phyloP scores from a whole-genome alignment of 1,140 invertebrate genomes.

The Caenorhabditis remanei region DNA sequence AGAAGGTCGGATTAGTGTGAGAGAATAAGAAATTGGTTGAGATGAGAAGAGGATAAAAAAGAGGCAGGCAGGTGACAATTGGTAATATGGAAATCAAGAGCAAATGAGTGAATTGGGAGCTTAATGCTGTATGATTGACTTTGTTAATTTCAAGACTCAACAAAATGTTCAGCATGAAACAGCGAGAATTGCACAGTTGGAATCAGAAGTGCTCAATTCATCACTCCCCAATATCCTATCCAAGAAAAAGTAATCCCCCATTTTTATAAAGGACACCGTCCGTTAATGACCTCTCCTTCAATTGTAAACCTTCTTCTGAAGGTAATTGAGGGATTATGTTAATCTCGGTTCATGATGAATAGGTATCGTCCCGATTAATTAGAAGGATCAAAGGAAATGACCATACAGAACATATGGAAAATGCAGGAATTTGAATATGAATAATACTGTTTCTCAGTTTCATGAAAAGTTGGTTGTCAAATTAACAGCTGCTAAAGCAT shows the following conservation, averaged over 20 bases:
- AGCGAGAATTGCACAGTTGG: too few species aligned
- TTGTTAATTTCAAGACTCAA: too few species aligned
- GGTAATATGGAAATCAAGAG: background rate
- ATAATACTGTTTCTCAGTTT: background rate
- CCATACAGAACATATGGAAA: too few species aligned
- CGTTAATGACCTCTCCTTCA: background rate
- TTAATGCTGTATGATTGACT: too few species aligned
- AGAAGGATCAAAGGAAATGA: background rate
- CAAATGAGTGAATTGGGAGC: background rate
- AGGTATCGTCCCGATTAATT: background rate
- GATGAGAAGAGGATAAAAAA: background rate
- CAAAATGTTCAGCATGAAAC: too few species aligned
- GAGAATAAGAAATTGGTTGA: background rate
- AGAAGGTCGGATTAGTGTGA: background rate
- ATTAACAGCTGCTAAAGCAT: too few species aligned
- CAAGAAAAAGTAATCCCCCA: background rate
- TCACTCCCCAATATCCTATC: too few species aligned
- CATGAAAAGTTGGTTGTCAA: too few species aligned
- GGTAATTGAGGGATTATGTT: slow-evolving; percentile 12
- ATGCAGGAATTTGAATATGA: background rate
- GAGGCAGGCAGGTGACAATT: slow-evolving; percentile 8
- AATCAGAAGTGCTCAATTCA: too few species aligned
- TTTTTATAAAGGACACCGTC: background rate
- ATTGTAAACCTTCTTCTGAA: background rate
- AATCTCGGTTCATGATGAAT: slow-evolving; percentile 23